A percentile compares a stretch with the other conserved stretches of the same genome.
Evolutionary conservation across 2,888 invertebrate species (phyloP).

Genomic region (Dicyrtoma fusca): DNA sequence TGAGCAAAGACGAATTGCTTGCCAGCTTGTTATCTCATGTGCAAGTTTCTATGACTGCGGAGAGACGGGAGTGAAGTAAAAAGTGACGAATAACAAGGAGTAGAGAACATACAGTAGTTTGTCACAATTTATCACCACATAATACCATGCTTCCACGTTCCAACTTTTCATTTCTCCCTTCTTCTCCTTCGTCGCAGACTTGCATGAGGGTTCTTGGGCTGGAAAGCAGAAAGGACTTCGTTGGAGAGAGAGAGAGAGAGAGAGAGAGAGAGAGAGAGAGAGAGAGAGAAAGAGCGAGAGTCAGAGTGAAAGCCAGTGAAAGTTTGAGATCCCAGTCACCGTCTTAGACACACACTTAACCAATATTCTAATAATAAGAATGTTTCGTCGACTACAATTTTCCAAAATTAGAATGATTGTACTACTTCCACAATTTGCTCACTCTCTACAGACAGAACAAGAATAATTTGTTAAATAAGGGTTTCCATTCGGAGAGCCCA

Average conservation of each 20-base stretch:
- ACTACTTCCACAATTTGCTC: too few relatives aligned
- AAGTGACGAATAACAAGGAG: slow-evolving; percentile 2
- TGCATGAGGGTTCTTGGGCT: neutral
- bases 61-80: neutral
- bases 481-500: too few relatives aligned
- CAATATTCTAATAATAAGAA: too few relatives aligned
- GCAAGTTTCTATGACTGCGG: slow-evolving; percentile 8
- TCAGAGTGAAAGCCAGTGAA: too few relatives aligned
- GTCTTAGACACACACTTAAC: too few relatives aligned
- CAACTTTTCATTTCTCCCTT: neutral
- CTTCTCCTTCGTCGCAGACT: neutral
- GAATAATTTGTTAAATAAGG: too few relatives aligned
- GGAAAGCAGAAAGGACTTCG: neutral
- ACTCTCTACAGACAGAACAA: too few relatives aligned
- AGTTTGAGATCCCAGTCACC: too few relatives aligned
- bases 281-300: too few relatives aligned
- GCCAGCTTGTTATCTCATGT: slow-evolving; percentile 16
- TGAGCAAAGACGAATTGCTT: slow-evolving; percentile 25
- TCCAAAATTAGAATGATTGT: too few relatives aligned
- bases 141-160: neutral
- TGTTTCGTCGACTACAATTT: too few relatives aligned
- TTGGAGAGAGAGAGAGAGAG: too few relatives aligned
- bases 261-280: slow-evolving; percentile 5
- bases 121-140: slow-evolving; percentile 29
- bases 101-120: slow-evolving; percentile 26